These are phyloP conservation scores for Saturnia pavonia DNA, from an alignment of 2,888 invertebrate genomes.

Conservation along the genomic window DNA sequence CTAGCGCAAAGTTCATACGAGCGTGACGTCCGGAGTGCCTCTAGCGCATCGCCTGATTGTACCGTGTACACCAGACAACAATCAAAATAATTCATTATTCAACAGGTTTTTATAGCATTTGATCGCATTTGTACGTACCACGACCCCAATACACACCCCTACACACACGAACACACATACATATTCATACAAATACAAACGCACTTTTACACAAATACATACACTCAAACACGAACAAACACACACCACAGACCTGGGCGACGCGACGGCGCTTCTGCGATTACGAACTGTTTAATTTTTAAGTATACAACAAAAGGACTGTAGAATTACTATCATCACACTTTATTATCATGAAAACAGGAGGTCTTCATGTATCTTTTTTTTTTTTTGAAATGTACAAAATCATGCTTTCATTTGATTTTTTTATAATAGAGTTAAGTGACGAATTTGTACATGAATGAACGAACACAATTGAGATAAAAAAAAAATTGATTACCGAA, in stretches of 20 bases:
- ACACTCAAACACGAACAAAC: constrained; percentile 28
- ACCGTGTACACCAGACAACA: constrained; percentile 32
- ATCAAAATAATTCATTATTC: constrained; percentile 36
- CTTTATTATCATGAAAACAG: constrained; percentile 62
- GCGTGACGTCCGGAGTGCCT: constrained; percentile 8
- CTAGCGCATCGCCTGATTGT: constrained; percentile 32
- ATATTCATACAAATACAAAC: constrained; percentile 28
- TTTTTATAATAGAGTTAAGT: constrained; percentile 77
- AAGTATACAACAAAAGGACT: constrained; percentile 73
- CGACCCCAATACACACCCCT: constrained; percentile 25
- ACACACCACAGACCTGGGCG: constrained; percentile 23
- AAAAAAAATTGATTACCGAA: constrained; percentile 39
- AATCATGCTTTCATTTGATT: constrained; percentile 78
- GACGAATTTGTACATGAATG: constrained; percentile 74
- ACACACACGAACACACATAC: constrained; percentile 28
- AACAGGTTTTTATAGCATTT: constrained; percentile 50
- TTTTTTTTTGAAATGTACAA: constrained; percentile 78
- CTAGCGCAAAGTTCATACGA: background rate
- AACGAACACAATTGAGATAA: constrained; percentile 43
- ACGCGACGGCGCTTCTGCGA: constrained; percentile 40
- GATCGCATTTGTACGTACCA: constrained; percentile 57
- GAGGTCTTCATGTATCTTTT: constrained; percentile 62
- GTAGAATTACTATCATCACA: constrained; percentile 79
- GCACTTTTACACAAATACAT: constrained; percentile 23
- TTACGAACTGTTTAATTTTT: constrained; percentile 72